phyloP scores from a whole-genome alignment of 2,888 invertebrate species.

The Halocaridina rubra region DNA sequence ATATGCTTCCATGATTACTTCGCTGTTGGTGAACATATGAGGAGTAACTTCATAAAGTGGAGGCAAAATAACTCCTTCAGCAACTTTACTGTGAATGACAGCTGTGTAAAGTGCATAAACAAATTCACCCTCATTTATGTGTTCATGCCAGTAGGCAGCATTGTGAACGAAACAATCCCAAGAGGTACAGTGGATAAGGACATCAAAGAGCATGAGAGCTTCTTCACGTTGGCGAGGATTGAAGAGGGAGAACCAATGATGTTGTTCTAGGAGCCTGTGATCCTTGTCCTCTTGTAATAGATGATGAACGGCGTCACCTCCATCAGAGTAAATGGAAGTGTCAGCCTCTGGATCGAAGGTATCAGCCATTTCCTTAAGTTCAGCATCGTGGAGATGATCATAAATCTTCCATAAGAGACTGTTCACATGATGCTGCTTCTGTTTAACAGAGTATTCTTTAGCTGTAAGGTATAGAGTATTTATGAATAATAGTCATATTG shows the following conservation, averaged over 20 bases:
- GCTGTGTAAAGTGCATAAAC: conserved; percentile 75
- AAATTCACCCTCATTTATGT: conserved; percentile 76
- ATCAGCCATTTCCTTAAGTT: conserved; percentile 64
- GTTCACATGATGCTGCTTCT: conserved; percentile 17
- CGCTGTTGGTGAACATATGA: conserved; percentile 75
- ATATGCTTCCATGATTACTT: conserved; percentile 73
- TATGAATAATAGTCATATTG: no score
- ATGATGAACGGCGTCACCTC: conserved; percentile 73
- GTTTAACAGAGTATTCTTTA: no score
- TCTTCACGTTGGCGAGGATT: conserved; percentile 75
- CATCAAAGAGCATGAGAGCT: conserved; percentile 75
- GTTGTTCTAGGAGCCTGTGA: conserved; percentile 73
- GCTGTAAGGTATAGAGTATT: no score
- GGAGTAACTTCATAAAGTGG: conserved; percentile 79
- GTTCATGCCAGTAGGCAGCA: conserved; percentile 75
- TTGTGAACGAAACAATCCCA: conserved; percentile 78
- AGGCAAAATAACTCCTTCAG: conserved; percentile 73
- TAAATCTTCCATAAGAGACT: not conserved
- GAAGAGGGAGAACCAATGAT: conserved; percentile 75
- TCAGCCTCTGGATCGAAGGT: conserved; percentile 75
- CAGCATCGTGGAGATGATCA: not conserved
- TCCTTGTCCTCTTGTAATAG: conserved; percentile 73
- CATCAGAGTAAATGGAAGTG: conserved; percentile 73
- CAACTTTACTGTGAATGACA: conserved; percentile 70
- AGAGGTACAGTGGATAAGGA: conserved; percentile 78